A percentile compares a stretch with the other conserved stretches of the same genome.
Evolutionary conservation across 2,797 vertebrate species (phyloP).

Genomic region (Poeciliopsis gracilis): DNA sequence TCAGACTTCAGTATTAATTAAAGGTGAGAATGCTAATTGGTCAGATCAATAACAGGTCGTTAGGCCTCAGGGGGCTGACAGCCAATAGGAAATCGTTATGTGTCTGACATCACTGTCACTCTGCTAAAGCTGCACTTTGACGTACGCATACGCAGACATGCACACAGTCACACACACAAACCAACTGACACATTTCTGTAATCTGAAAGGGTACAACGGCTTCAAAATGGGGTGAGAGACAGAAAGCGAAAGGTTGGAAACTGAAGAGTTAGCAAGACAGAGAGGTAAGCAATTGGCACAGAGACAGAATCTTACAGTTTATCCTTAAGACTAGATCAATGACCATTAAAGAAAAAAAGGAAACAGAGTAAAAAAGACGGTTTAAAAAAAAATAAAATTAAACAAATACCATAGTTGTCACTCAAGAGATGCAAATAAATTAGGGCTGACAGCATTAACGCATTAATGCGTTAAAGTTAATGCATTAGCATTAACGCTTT

Average conservation of each 20-base stretch:
- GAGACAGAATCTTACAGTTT: constrained; percentile 51
- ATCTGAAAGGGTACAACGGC: constrained; percentile 39
- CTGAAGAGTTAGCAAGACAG: constrained; percentile 44
- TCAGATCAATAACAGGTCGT: constrained; percentile 74
- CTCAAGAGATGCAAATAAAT: constrained; percentile 23
- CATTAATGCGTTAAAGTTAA: too few relatives aligned
- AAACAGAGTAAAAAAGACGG: background rate
- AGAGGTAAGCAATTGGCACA: constrained; percentile 13
- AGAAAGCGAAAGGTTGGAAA: constrained; percentile 32
- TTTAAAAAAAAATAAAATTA: constrained; percentile 31
- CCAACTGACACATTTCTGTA: constrained; percentile 15
- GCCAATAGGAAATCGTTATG: constrained; percentile 77
- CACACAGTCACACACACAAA: constrained; percentile 17
- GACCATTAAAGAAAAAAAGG: constrained; percentile 52
- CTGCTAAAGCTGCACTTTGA: constrained; percentile 55
- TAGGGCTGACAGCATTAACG: too few relatives aligned
- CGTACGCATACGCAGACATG: constrained; percentile 9
- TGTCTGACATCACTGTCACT: constrained; percentile 78
- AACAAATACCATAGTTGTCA: constrained; percentile 44
- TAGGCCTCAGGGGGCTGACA: constrained; percentile 64
- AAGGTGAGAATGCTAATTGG: constrained; percentile 81
- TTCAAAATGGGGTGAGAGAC: constrained; percentile 29
- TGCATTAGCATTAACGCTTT: too few relatives aligned
- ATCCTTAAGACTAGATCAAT: constrained; percentile 64
- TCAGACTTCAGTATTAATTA: constrained; percentile 77